These are phyloP conservation scores for Ceratina calcarata DNA, from an alignment of 1,140 invertebrate species.

Conservation along the genomic window DNA sequence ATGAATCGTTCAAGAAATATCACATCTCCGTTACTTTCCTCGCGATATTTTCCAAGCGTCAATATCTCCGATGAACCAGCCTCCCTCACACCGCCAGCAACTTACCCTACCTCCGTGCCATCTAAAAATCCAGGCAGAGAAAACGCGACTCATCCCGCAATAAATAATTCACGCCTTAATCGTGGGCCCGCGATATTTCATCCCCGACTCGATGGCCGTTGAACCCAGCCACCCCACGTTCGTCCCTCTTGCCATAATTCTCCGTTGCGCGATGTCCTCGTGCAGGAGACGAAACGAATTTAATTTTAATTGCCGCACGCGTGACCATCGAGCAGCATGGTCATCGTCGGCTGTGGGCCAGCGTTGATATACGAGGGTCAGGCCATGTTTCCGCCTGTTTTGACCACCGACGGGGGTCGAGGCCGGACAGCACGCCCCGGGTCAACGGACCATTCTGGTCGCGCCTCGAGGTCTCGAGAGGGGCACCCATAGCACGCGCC, in stretches of 20 bases:
- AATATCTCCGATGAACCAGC: too few species aligned
- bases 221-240: not conserved
- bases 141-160: not conserved
- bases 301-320: slow-evolving; percentile 61
- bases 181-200: slow-evolving; percentile 19
- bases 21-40: too few species aligned
- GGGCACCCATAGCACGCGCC: slow-evolving; percentile 66
- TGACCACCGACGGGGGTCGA: slow-evolving; percentile 79
- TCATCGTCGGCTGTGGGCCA: not conserved
- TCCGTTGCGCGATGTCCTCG: not conserved
- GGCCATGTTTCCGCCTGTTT: slow-evolving; percentile 81
- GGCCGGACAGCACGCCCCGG: slow-evolving; percentile 76
- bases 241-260: slow-evolving; percentile 10
- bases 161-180: slow-evolving; percentile 44
- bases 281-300: slow-evolving; percentile 55
- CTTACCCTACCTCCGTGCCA: too few species aligned
- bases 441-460: slow-evolving; percentile 73
- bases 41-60: too few species aligned
- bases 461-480: slow-evolving; percentile 67
- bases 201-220: not conserved
- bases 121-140: too few species aligned
- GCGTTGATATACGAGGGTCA: slow-evolving; percentile 77
- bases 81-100: too few species aligned
- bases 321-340: slow-evolving; percentile 33
- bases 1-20: too few species aligned